phyloP scores from a whole-genome alignment of 2,888 invertebrate genomes.

The Agonopterix subpropinquella region DNA sequence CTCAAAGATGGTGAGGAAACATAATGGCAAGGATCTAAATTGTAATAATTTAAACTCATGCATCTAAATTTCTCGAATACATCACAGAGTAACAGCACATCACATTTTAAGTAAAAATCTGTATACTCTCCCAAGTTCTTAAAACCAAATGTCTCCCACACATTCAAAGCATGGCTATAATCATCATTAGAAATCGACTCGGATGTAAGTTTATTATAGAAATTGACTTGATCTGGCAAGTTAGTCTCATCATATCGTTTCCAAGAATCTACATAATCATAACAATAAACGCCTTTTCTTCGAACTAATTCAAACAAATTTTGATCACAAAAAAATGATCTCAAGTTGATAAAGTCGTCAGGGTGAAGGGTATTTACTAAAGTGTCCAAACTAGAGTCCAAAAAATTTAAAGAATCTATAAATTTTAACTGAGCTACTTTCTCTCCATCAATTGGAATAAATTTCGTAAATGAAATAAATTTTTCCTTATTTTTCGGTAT shows the following conservation, averaged over 20 bases:
- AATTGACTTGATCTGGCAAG: neutral
- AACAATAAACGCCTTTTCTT: conserved; percentile 8
- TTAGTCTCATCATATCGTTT: conserved; percentile 2
- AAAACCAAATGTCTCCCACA: conserved; percentile 6
- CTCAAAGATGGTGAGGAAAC: conserved; percentile 4
- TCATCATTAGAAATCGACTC: neutral
- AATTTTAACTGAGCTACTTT: conserved; percentile 3
- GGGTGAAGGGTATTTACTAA: conserved; percentile 4
- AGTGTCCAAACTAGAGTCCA: conserved; percentile 10
- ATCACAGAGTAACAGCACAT: conserved; percentile 7
- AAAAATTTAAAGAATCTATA: too few relatives aligned
- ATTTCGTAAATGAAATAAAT: conserved; percentile 8
- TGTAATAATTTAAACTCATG: conserved; percentile 3
- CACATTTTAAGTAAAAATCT: conserved; percentile 9
- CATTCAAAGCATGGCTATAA: neutral
- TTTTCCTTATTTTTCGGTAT: conserved; percentile 9
- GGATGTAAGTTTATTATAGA: neutral
- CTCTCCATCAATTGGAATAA: neutral
- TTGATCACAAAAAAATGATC: conserved; percentile 1
- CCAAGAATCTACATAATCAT: conserved; percentile 10
- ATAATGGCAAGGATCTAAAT: conserved; percentile 7
- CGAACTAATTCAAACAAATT: conserved; percentile 3
- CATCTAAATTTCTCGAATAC: conserved; percentile 10
- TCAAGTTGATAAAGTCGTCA: conserved; percentile 3
- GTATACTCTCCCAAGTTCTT: conserved; percentile 9